These are phyloP conservation scores for Cybosia mesomella DNA, from an alignment of 2,888 invertebrate species.

Conservation along the genomic window DNA sequence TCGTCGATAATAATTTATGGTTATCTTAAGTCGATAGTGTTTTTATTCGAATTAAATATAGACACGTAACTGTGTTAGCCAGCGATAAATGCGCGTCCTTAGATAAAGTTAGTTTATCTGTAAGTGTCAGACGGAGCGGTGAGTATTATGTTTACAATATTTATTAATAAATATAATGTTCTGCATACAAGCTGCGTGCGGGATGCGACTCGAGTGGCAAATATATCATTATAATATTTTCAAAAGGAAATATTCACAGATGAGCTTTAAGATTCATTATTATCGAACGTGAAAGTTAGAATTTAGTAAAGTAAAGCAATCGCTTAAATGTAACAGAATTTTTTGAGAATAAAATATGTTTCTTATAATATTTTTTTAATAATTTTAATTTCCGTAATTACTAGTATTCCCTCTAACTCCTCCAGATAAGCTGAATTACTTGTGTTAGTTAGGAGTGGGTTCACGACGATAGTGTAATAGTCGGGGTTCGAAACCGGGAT, in stretches of 20 bases:
- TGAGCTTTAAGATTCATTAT: too few relatives aligned
- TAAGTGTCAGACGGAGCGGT: constrained; percentile 62
- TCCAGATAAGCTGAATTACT: too few relatives aligned
- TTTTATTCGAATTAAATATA: constrained; percentile 44
- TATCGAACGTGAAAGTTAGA: neutral
- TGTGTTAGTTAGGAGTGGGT: too few relatives aligned
- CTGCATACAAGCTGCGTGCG: neutral
- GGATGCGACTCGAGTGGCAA: neutral
- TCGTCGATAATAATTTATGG: constrained; percentile 20
- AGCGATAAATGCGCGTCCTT: constrained; percentile 53
- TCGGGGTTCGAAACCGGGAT: too few relatives aligned
- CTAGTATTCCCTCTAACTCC: too few relatives aligned
- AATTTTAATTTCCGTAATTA: too few relatives aligned
- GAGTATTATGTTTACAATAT: constrained; percentile 49
- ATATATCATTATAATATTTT: neutral
- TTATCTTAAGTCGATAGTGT: constrained; percentile 34
- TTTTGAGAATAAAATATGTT: too few relatives aligned
- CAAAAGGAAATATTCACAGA: neutral
- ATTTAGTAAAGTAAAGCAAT: too few relatives aligned
- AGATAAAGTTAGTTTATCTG: constrained; percentile 64
- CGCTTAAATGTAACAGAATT: too few relatives aligned
- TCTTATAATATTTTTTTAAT: too few relatives aligned
- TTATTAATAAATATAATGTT: constrained; percentile 20
- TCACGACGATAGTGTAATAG: too few relatives aligned
- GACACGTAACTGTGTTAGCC: constrained; percentile 47